These are phyloP conservation scores for Agrotis clavis DNA, from an alignment of 2,888 invertebrate genomes.

Conservation along the genomic window DNA sequence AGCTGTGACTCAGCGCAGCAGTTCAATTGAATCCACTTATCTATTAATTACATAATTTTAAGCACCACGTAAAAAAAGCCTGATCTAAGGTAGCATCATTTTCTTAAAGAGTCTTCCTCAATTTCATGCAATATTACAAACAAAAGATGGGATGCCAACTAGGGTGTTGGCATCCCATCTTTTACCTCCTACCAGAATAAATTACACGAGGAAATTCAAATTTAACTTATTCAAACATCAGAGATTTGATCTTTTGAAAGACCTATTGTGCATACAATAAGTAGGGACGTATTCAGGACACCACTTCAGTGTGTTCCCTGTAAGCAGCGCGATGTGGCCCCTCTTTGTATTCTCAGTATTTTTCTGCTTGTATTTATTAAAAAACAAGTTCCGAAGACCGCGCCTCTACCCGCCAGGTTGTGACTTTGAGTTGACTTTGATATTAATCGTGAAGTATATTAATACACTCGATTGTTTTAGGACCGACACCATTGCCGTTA, in stretches of 20 bases:
- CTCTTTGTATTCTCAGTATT: constrained; percentile 58
- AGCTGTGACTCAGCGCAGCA: too few species aligned
- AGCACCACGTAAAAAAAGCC: too few species aligned
- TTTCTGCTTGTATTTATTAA: constrained; percentile 59
- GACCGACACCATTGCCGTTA: constrained; percentile 80
- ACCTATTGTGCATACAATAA: constrained; percentile 38
- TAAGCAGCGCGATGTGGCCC: constrained; percentile 66
- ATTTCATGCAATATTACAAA: background rate
- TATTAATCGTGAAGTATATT: background rate
- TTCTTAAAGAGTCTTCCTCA: background rate
- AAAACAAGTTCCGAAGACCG: constrained; percentile 54
- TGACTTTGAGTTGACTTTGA: background rate
- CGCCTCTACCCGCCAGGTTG: constrained; percentile 74
- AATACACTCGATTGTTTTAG: constrained; percentile 69
- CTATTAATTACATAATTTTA: too few species aligned
- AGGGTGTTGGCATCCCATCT: too few species aligned
- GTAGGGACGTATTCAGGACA: constrained; percentile 40
- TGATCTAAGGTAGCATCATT: background rate
- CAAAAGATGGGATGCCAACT: too few species aligned
- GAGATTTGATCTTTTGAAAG: constrained; percentile 59
- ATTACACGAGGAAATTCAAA: constrained; percentile 25
- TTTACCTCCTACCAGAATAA: constrained; percentile 7
- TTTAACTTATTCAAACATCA: constrained; percentile 37
- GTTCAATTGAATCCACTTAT: too few species aligned
- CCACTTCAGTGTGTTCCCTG: constrained; percentile 44